Conservation (phyloP, 2,113 vertebrate species). For the Morone saxatilis region DNA sequence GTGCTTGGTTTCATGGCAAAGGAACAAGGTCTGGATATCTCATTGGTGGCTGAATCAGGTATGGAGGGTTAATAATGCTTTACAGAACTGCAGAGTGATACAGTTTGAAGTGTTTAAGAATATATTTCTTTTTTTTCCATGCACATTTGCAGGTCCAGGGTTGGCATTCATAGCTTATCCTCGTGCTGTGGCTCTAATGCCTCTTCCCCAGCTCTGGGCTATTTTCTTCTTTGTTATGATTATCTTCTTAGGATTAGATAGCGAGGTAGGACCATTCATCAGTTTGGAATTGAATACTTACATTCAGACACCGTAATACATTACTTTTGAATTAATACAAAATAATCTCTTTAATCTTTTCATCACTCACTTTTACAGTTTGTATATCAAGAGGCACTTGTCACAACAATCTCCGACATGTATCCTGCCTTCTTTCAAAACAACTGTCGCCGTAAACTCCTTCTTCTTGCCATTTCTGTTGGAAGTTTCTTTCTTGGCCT, state of each 20-base stretch:
- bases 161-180: constrained; percentile 86
- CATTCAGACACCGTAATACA: neutral
- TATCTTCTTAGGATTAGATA: constrained; percentile 85
- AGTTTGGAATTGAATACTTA: neutral
- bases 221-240: constrained; percentile 87
- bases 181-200: constrained; percentile 85
- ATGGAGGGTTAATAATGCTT: constrained; percentile 9
- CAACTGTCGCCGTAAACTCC: constrained; percentile 77
- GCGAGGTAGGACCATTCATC: constrained; percentile 73
- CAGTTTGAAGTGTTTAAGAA: neutral
- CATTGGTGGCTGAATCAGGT: constrained; percentile 92
- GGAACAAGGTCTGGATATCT: constrained; percentile 89
- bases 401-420: constrained; percentile 83
- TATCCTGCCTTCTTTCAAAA: constrained; percentile 81
- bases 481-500: constrained; percentile 81
- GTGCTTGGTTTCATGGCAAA: constrained; percentile 92
- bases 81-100: neutral
- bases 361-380: constrained; percentile 70
- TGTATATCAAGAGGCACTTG: constrained; percentile 82
- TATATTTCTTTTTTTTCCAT: neutral
- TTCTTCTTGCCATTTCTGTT: constrained; percentile 80
- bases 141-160: constrained; percentile 79
- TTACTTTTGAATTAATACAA: neutral
- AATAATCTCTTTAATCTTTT: constrained; percentile 13
- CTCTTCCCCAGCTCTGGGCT: constrained; percentile 86